Base-by-base conservation (phyloP, 2,888 invertebrate species). In the Alcis repandata region DNA sequence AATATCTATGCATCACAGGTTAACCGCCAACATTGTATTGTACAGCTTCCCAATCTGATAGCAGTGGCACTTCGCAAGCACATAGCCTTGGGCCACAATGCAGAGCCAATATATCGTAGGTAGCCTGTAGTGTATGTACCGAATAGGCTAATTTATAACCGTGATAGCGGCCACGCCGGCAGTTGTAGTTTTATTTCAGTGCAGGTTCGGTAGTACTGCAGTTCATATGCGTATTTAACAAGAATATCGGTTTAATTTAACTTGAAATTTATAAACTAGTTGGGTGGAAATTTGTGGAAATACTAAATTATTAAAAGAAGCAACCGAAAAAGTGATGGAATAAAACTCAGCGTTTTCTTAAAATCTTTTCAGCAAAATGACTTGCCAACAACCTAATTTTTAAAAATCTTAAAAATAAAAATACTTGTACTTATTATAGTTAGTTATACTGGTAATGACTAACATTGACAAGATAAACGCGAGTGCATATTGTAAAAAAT, bases 91-190 rank as follows among this genome's bases (percentile, higher is more conserved):
- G 60, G 65, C 60, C 57, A 66, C 60, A 66, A 61, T 66, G 65
- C 52, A 61, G 57, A 52, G 57, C 65, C 65, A 60, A 66, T 66
- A 61, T 57, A 66, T 66, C 57, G 60, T 60, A 66, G 60, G 65
- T 61, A 57, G 49, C 48, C 36, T 46, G 59, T 64, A 64, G 57
- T 27, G 61, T 66, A 61, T 60, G 45, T 63, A 59, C 56, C 56
- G 65, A 66, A 66, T 66, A 61, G 65, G 52, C 57, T 66, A 66
- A 66, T 66, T 66, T 66, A 66, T 66, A 57, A 57, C 60, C 60
- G 13, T 46, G 60, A 53, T 68, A 69, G 57, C 46, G 56, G 22
- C 46, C 40, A 43, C 53, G 59, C 59, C 41, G 33, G 41, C n/a
- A 33, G 59, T 49, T 45, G 59, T 51, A 64, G 54, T 59, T 64